Conservation (phyloP, 2,113 vertebrate species). For the Antennarius striatus region DNA sequence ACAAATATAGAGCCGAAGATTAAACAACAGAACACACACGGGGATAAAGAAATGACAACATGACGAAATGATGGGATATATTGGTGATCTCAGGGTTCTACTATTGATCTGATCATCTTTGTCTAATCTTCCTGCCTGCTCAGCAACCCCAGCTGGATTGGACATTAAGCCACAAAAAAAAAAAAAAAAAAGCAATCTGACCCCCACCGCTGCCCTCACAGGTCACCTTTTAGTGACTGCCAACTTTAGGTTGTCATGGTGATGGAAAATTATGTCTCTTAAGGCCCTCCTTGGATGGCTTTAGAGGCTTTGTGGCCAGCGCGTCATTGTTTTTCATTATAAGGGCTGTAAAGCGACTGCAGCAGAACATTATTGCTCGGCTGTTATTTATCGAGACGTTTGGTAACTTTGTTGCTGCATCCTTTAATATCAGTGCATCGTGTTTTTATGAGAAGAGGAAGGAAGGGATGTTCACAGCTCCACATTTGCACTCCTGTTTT, state of each 20-base stretch:
- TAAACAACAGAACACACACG: background rate
- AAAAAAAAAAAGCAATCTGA: conserved; percentile 60
- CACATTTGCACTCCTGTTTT: background rate
- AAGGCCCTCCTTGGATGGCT: conserved; percentile 12
- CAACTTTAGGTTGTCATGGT: conserved; percentile 53
- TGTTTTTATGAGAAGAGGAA: background rate
- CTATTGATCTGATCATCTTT: conserved; percentile 58
- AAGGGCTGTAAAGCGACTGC: conserved; percentile 22
- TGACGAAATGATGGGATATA: conserved; percentile 7
- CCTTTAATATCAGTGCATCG: background rate
- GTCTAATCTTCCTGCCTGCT: conserved; percentile 58
- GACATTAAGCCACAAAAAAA: conserved; percentile 42
- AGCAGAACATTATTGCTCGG: conserved; percentile 1
- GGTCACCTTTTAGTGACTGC: conserved; percentile 63
- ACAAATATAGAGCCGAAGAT: background rate
- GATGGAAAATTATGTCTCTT: conserved; percentile 49
- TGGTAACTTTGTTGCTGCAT: background rate
- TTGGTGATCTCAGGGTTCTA: conserved; percentile 31
- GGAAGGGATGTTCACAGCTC: conserved; percentile 1
- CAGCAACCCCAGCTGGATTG: conserved; percentile 50
- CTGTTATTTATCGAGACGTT: conserved; percentile 19
- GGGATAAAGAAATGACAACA: background rate
- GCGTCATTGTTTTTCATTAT: conserved; percentile 27
- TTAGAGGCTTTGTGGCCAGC: conserved; percentile 32
- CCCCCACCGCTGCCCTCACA: conserved; percentile 47